Conservation (phyloP, 2,888 invertebrate genomes). For the Troilus luridus region DNA sequence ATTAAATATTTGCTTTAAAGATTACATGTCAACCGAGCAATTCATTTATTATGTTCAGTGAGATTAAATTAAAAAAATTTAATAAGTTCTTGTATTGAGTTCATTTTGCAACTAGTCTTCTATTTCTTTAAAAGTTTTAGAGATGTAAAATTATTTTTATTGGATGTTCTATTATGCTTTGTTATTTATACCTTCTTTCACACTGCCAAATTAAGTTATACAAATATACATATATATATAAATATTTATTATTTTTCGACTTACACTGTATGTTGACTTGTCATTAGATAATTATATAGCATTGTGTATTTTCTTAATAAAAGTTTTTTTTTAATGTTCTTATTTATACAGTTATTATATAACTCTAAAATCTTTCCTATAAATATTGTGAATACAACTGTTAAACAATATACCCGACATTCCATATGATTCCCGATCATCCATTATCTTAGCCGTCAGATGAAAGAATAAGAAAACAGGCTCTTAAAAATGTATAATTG, state of each 20-base stretch:
- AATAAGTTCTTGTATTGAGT: background rate
- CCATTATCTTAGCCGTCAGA: background rate
- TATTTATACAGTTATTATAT: background rate
- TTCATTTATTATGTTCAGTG: background rate
- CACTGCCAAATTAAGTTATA: conserved; percentile 47
- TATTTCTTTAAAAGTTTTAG: background rate
- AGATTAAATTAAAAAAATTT: background rate
- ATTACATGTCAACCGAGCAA: background rate
- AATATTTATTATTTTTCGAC: conserved; percentile 15
- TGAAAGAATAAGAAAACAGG: background rate
- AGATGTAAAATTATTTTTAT: background rate
- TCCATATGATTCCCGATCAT: background rate
- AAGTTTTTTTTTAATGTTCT: conserved; percentile 13
- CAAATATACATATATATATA: conserved; percentile 23
- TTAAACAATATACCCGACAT: background rate
- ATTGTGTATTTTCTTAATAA: conserved; percentile 49
- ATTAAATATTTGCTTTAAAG: background rate
- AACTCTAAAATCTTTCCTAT: no score
- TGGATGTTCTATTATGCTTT: background rate
- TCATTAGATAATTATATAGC: conserved; percentile 6
- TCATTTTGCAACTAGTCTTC: background rate
- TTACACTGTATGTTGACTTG: conserved; percentile 31
- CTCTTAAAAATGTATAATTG: no score
- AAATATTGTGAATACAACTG: no score
- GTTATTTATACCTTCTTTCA: conserved; percentile 6